Evolutionary conservation across 2,888 invertebrate species (phyloP).

Genomic region (Lasioglossum pauxillum): DNA sequence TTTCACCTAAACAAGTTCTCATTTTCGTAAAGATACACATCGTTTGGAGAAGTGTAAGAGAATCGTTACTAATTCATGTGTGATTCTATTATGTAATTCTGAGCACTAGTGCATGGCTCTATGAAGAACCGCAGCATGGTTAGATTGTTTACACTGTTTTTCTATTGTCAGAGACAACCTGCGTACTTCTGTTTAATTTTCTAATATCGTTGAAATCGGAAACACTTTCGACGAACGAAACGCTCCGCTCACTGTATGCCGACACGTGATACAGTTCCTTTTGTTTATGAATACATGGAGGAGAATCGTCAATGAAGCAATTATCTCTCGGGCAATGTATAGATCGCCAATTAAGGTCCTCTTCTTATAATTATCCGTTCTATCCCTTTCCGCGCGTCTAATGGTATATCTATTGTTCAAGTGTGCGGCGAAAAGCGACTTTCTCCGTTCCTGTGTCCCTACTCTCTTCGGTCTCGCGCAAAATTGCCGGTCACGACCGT

Average conservation of each 20-base stretch:
- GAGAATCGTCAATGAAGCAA: slow-evolving; percentile 38
- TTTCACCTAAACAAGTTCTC: no score
- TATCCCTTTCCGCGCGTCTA: neutral
- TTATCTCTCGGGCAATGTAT: slow-evolving; percentile 42
- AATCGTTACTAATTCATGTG: neutral
- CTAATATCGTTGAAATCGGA: neutral
- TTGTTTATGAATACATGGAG: slow-evolving; percentile 42
- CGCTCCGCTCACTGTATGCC: slow-evolving; percentile 17
- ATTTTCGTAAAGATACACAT: no score
- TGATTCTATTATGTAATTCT: neutral
- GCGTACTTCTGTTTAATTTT: neutral
- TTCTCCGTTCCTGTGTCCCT: neutral
- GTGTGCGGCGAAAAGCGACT: slow-evolving; percentile 25
- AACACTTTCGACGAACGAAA: slow-evolving; percentile 28
- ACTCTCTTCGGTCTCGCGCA: neutral
- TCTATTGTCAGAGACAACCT: neutral
- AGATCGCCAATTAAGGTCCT: slow-evolving; percentile 41
- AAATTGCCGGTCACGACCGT: neutral
- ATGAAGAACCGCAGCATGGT: neutral
- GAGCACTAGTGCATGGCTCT: neutral
- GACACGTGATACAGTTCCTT: slow-evolving; percentile 24
- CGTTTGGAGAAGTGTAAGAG: neutral
- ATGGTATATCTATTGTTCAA: slow-evolving; percentile 19
- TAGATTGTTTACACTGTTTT: neutral
- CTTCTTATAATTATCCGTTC: slow-evolving; percentile 14